Percentiles rank a stretch among this genome's conserved stretches.
Evolutionary conservation across 1,140 invertebrate genomes (phyloP).

Genomic region (Sinonovacula constricta): DNA sequence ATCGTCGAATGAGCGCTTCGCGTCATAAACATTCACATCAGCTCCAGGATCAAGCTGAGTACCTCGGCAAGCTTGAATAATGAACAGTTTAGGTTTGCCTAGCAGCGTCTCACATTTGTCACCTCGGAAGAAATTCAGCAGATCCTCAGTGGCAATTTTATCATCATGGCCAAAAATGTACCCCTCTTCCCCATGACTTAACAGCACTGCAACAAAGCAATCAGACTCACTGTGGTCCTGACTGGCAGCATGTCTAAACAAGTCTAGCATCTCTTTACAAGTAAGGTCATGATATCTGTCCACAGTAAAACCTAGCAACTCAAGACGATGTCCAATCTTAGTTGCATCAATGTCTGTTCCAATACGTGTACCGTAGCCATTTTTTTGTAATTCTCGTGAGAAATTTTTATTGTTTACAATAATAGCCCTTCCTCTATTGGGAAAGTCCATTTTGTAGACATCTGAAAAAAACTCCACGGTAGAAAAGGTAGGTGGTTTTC

Average conservation of each 20-base stretch:
- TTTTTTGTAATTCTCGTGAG: slow-evolving; percentile 14
- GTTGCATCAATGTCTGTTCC: slow-evolving; percentile 44
- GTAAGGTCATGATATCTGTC: slow-evolving; percentile 34
- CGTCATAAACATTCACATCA: slow-evolving; percentile 26
- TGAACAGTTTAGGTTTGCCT: slow-evolving; percentile 73
- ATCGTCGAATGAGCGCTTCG: not conserved
- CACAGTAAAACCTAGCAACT: slow-evolving; percentile 32
- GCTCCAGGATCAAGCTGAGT: slow-evolving; percentile 28
- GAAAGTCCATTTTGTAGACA: slow-evolving; percentile 43
- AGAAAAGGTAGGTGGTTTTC: not conserved
- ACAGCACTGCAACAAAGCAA: slow-evolving; percentile 60
- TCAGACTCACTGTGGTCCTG: slow-evolving; percentile 54
- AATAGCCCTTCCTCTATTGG: slow-evolving; percentile 26
- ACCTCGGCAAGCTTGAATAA: slow-evolving; percentile 74
- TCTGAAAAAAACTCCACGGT: slow-evolving; percentile 15
- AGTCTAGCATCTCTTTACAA: slow-evolving; percentile 20
- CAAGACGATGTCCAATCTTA: slow-evolving; percentile 13
- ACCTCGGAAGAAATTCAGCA: slow-evolving; percentile 67
- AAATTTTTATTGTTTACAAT: slow-evolving; percentile 49
- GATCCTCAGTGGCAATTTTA: slow-evolving; percentile 53
- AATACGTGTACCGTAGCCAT: slow-evolving; percentile 21
- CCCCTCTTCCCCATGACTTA: slow-evolving; percentile 69
- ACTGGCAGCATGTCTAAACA: slow-evolving; percentile 13
- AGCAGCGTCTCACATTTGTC: slow-evolving; percentile 56
- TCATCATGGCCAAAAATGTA: slow-evolving; percentile 62